Evolutionary conservation across 2,797 vertebrate species (phyloP), one percentile per base, ranked within the genome.

Genomic region (Pterois miles): DNA sequence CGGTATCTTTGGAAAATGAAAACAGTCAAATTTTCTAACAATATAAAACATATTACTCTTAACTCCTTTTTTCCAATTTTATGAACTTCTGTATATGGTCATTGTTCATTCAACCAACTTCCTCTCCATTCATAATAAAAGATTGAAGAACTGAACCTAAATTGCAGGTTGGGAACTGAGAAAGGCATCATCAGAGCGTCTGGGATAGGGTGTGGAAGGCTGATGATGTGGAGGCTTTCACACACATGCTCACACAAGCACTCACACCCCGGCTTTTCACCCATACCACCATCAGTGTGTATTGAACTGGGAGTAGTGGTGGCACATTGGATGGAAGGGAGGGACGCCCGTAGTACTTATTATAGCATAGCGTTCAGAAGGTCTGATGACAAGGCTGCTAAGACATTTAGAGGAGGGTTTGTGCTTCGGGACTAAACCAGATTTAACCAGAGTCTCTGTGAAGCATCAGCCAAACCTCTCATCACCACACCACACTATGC

Each of bases 351-450:
- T 7, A 27, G 57, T 53, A 54, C 70, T 78, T 76, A 85, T 78
- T 78, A 77, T 8, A 82, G 84, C 64, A 33, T 57, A 2, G 9
- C 1, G 2, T 63, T 82, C 43, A 5, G 57, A 72, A 54, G 57
- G 36, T 31, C 72, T 82, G 78, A 81, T 85, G 82, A 88, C 80
- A 80, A 86, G 82, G 70, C 84, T 74, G 73, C 62, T 62, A 54
- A 75, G 81, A 66, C 71, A 25, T 65, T 70, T 43, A 34, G 78
- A 60, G 48, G 20, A 76, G 60, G 31, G 71, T 64, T 74, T 65
- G 54, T 27, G 64, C 60, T 62, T 65, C 58, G 10, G 75, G 76
- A 59, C 73, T 4, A 40, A 80, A 78, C 80, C 87, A 82, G 83
- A 85, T 81, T 76, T 65, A 85, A 85, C 79, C 74, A 88, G 83